These are phyloP conservation scores for Adineta ricciae DNA, from an alignment of 2,888 invertebrate genomes.

Conservation along the genomic window DNA sequence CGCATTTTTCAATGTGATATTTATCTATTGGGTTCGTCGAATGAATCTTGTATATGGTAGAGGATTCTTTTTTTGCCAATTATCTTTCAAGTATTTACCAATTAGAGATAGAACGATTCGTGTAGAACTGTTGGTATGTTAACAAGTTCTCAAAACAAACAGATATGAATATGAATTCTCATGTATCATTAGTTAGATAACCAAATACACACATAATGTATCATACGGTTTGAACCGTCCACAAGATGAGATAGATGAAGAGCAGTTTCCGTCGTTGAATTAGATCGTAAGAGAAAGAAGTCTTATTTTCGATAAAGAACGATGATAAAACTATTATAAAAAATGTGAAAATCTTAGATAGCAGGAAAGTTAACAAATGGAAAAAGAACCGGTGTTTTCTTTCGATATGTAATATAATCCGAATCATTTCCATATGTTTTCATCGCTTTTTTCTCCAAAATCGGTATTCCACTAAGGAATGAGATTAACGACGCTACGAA, in stretches of 20 bases:
- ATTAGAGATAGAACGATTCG: neutral
- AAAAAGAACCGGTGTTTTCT: constrained; percentile 45
- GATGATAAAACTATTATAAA: neutral
- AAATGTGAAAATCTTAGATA: neutral
- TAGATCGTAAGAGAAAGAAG: too few species aligned
- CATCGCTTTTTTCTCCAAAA: constrained; percentile 43
- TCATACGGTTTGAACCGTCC: neutral
- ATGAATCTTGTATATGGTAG: neutral
- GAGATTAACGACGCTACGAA: constrained; percentile 46
- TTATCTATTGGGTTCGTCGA: neutral
- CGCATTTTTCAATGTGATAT: neutral
- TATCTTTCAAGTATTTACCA: neutral
- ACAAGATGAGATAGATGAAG: too few species aligned
- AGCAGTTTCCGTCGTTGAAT: too few species aligned
- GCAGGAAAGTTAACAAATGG: constrained; percentile 39
- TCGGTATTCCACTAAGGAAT: constrained; percentile 47
- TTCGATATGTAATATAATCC: constrained; percentile 43
- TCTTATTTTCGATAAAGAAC: too few species aligned
- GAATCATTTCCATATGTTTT: constrained; percentile 46
- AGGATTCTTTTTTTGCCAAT: neutral
- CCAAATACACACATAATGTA: neutral
- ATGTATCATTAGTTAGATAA: neutral
- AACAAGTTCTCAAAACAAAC: neutral
- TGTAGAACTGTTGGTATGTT: neutral
- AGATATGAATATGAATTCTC: neutral